phyloP scores from a whole-genome alignment of 1,140 invertebrate genomes.

The Musca domestica region DNA sequence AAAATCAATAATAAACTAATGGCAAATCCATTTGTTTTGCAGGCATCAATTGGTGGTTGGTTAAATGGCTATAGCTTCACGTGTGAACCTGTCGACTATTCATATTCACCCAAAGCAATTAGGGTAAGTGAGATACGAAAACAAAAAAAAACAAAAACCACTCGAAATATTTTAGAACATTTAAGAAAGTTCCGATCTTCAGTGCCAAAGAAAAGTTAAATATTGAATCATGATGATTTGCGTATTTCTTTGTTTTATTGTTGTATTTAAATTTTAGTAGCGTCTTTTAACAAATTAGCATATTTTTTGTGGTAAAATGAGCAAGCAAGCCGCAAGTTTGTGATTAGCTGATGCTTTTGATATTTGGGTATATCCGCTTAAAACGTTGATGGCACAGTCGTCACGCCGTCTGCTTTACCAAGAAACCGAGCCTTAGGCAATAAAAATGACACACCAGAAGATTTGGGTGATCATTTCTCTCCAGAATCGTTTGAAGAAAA shows the following conservation, averaged over 20 bases:
- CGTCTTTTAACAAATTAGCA: not conserved
- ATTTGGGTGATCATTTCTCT: not conserved
- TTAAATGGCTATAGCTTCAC: slow-evolving; percentile 74
- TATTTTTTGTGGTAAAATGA: not conserved
- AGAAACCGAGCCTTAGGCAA: not conserved
- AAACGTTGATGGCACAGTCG: not conserved
- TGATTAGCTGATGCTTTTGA: too few relatives aligned
- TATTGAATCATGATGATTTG: not conserved
- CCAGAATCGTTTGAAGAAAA: not conserved
- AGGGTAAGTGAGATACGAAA: slow-evolving; percentile 65
- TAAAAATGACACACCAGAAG: not conserved
- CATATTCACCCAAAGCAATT: slow-evolving; percentile 69
- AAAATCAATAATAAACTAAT: slow-evolving; percentile 16
- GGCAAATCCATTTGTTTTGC: slow-evolving; percentile 28
- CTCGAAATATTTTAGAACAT: too few relatives aligned
- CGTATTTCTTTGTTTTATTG: not conserved
- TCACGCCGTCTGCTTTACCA: not conserved
- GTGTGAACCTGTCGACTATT: slow-evolving; percentile 91
- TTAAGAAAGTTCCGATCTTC: too few relatives aligned
- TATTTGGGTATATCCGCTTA: too few relatives aligned
- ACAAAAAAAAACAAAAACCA: not conserved
- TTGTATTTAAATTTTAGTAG: too few relatives aligned
- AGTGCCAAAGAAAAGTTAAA: too few relatives aligned
- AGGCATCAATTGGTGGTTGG: slow-evolving; percentile 69
- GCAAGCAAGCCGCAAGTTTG: not conserved